Evolutionary conservation across 2,797 vertebrate genomes (phyloP).

Genomic region (Sebastes ruberrimus): DNA sequence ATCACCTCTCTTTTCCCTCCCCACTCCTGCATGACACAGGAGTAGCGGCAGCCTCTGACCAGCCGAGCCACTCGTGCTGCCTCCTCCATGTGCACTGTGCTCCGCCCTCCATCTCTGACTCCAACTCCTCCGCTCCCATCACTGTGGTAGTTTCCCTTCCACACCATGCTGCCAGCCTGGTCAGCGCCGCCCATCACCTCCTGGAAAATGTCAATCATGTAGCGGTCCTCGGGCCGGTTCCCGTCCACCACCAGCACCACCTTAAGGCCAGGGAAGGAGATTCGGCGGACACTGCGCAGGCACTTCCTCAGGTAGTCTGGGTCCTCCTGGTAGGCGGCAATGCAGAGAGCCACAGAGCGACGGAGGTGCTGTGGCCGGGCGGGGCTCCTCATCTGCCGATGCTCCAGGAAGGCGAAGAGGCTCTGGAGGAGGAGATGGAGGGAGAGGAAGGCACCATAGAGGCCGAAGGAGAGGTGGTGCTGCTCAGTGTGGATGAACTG

Average conservation of each 20-base stretch:
- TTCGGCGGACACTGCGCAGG: constrained; percentile 88
- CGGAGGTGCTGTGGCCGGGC: constrained; percentile 78
- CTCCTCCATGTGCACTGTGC: constrained; percentile 83
- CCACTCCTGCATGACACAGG: constrained; percentile 98
- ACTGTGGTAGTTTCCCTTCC: constrained; percentile 95
- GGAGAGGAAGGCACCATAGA: constrained; percentile 96
- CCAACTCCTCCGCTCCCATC: constrained; percentile 78
- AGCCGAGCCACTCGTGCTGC: constrained; percentile 81
- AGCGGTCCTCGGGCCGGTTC: constrained; percentile 91
- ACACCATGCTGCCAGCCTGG: constrained; percentile 87
- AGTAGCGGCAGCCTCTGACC: constrained; percentile 86
- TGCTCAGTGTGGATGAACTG: constrained; percentile 98
- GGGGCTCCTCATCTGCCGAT: constrained; percentile 88
- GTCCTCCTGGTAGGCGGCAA: constrained; percentile 96
- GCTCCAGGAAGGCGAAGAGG: constrained; percentile 96
- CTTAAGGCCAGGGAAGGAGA: constrained; percentile 92
- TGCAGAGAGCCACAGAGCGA: constrained; percentile 91
- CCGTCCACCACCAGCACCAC: constrained; percentile 98
- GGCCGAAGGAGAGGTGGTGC: constrained; percentile 97
- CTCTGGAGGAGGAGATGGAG: constrained; percentile 96
- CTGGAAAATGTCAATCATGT: constrained; percentile 99
- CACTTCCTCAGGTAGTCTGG: constrained; percentile 97
- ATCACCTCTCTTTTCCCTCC: constrained; percentile 98
- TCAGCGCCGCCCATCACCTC: constrained; percentile 92
- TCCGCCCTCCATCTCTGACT: constrained; percentile 41